Percentiles rank a stretch among this genome's conserved stretches.
Conservation (phyloP, 1,140 invertebrate genomes). For the Drosophila cardini region DNA sequence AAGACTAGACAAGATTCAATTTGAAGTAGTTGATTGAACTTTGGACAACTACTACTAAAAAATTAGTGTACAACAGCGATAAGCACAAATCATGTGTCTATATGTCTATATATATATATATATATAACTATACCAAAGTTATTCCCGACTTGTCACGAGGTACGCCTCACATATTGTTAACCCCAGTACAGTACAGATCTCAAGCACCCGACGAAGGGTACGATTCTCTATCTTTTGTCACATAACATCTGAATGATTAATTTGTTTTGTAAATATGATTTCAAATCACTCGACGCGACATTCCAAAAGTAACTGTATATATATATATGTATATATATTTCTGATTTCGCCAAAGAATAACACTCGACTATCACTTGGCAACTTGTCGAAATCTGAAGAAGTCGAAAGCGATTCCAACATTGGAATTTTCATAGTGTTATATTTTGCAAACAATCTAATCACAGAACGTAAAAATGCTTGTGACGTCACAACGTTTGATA, state of each 20-base stretch:
- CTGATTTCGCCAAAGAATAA: slow-evolving; percentile 4
- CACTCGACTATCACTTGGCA: slow-evolving; percentile 35
- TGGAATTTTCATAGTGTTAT: slow-evolving; percentile 6
- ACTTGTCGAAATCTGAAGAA: slow-evolving; percentile 24
- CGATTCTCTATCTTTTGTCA: not conserved
- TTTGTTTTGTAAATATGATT: slow-evolving; percentile 23
- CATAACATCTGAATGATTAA: slow-evolving; percentile 34
- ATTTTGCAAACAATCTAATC: slow-evolving; percentile 68
- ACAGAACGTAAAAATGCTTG: slow-evolving; percentile 62
- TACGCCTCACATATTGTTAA: not conserved
- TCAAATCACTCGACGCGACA: slow-evolving; percentile 12
- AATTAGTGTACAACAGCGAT: slow-evolving; percentile 11
- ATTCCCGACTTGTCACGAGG: slow-evolving; percentile 23
- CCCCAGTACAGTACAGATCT: slow-evolving; percentile 13
- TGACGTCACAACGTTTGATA: slow-evolving; percentile 55
- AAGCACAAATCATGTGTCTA: slow-evolving; percentile 25
- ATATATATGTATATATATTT: not conserved
- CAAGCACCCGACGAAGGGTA: slow-evolving; percentile 16
- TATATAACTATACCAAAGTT: not conserved
- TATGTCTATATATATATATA: not conserved
- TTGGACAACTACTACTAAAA: slow-evolving; percentile 9
- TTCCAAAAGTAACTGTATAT: not conserved
- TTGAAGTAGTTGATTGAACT: slow-evolving; percentile 22
- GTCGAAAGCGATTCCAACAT: slow-evolving; percentile 22
- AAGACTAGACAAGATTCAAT: slow-evolving; percentile 20